phyloP scores from a whole-genome alignment of 2,113 vertebrate species.

The Neodontobutis hainanensis region DNA sequence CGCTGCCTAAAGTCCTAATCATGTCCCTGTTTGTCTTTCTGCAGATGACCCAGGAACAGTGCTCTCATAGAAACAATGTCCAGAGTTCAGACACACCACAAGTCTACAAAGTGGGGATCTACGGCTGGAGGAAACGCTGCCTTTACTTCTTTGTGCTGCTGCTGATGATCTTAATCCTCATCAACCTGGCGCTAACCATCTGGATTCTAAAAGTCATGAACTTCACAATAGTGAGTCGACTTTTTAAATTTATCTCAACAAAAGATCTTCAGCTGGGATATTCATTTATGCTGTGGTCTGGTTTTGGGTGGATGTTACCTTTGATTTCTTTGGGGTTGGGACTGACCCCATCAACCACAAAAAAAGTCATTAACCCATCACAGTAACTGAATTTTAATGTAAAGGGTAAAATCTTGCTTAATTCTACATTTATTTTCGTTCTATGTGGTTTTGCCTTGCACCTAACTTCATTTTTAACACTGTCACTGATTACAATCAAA shows the following conservation, averaged over 20 bases:
- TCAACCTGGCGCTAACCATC: constrained; percentile 99
- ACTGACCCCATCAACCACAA: no score
- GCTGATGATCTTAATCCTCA: constrained; percentile 97
- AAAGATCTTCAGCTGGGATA: no score
- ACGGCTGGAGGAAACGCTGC: constrained; percentile 99
- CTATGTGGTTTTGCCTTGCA: no score
- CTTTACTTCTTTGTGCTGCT: constrained; percentile 99
- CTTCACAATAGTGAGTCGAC: constrained; percentile 96
- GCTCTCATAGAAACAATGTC: constrained; percentile 91
- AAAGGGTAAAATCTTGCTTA: no score
- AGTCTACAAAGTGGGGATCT: constrained; percentile 99
- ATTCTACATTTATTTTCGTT: no score
- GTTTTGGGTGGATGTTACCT: no score
- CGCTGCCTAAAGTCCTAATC: neutral
- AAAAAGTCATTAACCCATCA: no score
- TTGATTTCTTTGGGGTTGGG: no score
- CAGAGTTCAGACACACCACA: constrained; percentile 92
- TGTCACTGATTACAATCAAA: no score
- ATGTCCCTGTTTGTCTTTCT: constrained; percentile 2
- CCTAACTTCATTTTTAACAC: no score
- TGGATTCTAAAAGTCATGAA: constrained; percentile 99
- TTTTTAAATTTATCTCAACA: neutral
- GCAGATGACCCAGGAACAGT: constrained; percentile 99
- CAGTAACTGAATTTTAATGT: no score
- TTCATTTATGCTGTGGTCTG: no score